Base-by-base conservation (phyloP, 2,888 invertebrate species). In the Acrobasis repandana region DNA sequence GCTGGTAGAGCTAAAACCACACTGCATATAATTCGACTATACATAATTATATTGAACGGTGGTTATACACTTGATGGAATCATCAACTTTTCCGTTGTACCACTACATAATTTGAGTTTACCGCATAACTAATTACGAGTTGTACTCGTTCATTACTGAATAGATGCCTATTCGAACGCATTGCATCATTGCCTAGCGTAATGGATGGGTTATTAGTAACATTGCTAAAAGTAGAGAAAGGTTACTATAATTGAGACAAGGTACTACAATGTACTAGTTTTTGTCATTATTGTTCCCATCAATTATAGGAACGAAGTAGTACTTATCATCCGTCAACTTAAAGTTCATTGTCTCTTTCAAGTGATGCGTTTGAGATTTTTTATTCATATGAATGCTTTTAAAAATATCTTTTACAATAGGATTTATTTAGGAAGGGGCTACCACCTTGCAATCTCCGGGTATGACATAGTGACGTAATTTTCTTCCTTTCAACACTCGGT, bases 121-220 rank as follows among this genome's bases (percentile, higher is more conserved):
- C 16, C 52, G 52, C 52, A 18, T 36, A 15, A 52, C 52, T 52
- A 52, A 52, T 52, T 36, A 9, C 36, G 16, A 36, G 36, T 52
- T 16, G 36, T 52, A 36, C 15, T 16, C 10, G n/a, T 34, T 51
- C 51, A 36, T 36, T 10, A 36, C 36, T 52, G 52, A 52, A 52
- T 52, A 18, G 36, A 34, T 49, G 49, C 49, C 50, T 50, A 50
- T 50, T 50, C 50, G 50, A 50, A 14, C n/a, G 50, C 28, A 50
- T 52, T 52, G 52, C 52, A 52, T 52, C 51, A 52, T 36, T 52
- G 36, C 52, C 9, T 34, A 36, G 10, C 8, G 9, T 52, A 52
- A 36, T 52, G 10, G 34, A 52, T 52, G 36, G 34, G 34, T 52
- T 16, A 36, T 34, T 34, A 34, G 33, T 34, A 15, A 5, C 15